Base-by-base conservation (phyloP, 2,113 vertebrate species). In the Vicugna pacos region DNA sequence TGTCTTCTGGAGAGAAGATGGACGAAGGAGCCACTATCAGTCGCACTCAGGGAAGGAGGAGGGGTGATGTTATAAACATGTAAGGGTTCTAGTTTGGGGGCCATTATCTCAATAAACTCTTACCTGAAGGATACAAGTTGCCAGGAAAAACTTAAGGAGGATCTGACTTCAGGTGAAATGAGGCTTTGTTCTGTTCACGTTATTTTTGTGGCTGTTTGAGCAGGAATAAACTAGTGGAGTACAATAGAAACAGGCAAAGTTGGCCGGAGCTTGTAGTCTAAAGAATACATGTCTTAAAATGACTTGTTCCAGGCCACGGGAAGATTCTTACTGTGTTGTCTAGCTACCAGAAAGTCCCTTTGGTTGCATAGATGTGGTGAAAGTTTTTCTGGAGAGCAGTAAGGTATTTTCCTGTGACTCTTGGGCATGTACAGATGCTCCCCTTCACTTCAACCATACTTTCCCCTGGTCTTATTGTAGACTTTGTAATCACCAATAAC, bases 1-100 rank as follows among this genome's bases (percentile, higher is more conserved):
- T 79, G 50, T 85, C 95, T 98, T 67, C 96, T 92, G 93, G 93
- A 91, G 96, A 96, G 91, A 97, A 96, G 70, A 96, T 98, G 97
- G 97, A 85, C 93, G 97, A 97, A 96, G 97, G 97, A 98, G 62
- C 67, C 87, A 77, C 82, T 77, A 81, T 80, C 69, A 38, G 62
- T 72, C 22, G 91, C 42, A 52, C 76, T 75, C 42, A 72, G 81
- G 72, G 82, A 97, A 93, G 91, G 77, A 56, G 67, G 85, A 81
- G 85, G 73, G 95, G 92, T 89, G 89, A 93, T 81, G 80, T 83
- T 60, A 79, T 83, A 95, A 88, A 82, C 79, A 38, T 42, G 32
- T 32, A 26, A 96, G 22, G 52, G 15, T 50, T 94, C 50, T 72
- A 32, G 48, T 79, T 92, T 76, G 46, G 28, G 48, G 81, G 48